Percentiles rank a stretch among this genome's conserved stretches.
Conservation (phyloP, 2,888 invertebrate species). For the Oegoconia quadripuncta region DNA sequence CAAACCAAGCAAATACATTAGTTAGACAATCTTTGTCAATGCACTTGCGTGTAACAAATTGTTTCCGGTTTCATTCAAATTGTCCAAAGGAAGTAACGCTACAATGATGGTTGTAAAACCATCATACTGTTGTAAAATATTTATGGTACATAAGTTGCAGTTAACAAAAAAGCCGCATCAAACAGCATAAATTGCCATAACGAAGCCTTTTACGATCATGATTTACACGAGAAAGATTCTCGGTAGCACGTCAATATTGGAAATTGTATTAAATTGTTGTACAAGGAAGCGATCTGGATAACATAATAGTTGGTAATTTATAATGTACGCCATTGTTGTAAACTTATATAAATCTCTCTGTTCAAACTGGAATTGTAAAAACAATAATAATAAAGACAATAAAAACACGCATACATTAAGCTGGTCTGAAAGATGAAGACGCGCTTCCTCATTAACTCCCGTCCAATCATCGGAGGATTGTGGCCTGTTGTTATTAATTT, state of each 20-base stretch:
- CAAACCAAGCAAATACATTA: too few relatives aligned
- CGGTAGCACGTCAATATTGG: constrained; percentile 21
- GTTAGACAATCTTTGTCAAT: constrained; percentile 19
- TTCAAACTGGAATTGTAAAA: constrained; percentile 41
- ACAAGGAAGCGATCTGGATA: constrained; percentile 7
- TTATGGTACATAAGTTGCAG: constrained; percentile 36
- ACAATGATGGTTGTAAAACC: constrained; percentile 44
- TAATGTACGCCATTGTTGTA: constrained; percentile 3
- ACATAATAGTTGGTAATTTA: constrained; percentile 5
- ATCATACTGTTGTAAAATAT: constrained; percentile 53
- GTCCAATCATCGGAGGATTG: constrained; percentile 58
- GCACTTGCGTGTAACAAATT: constrained; percentile 43
- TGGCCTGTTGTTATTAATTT: constrained; percentile 74
- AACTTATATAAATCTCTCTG: constrained; percentile 5
- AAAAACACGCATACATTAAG: constrained; percentile 50
- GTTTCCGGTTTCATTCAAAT: constrained; percentile 48
- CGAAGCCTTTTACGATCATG: constrained; percentile 39
- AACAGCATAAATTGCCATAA: constrained; percentile 47
- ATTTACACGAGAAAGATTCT: constrained; percentile 32
- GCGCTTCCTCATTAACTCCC: constrained; percentile 66
- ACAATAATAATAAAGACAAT: constrained; percentile 46
- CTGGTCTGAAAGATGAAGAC: constrained; percentile 58
- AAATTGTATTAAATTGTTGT: constrained; percentile 12
- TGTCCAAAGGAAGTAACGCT: constrained; percentile 47
- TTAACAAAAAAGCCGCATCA: constrained; percentile 42